Base-by-base conservation (phyloP, 2,888 invertebrate species). In the Phoronis australis region DNA sequence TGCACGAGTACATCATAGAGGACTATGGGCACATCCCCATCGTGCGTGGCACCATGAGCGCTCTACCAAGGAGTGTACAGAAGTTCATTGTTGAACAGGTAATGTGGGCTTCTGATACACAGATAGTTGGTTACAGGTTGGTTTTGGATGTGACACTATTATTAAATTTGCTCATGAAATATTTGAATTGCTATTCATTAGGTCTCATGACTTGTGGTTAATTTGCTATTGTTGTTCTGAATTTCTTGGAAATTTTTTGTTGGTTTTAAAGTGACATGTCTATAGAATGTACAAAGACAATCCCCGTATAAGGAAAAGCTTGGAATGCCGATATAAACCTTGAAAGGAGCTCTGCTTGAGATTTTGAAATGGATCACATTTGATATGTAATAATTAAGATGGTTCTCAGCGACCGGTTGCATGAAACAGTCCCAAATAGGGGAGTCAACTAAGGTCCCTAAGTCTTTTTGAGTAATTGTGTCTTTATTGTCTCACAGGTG, bases 191-290 rank as follows among this genome's bases (percentile, higher is more conserved):
- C 15, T 15, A 15, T 15, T 15, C 9, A 31, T 12, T 12, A 15
- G 15, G 35, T 12, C 9, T 12, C 9, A 31, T 15, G 35, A 31
- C 15, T 9, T 31, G 35, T 31, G 9, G 35, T 15, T 31, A 12
- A 31, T 15, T 9, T 9, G 9, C 39, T n/a, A 39, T 9, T 39
- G 6, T 15, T 39, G 9, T 9, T 39, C n/a, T 20, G 6, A 9
- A 15, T 39, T 18, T 20, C 20, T 39, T 35, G 90, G 97, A 65
- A 92, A 92, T 0, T 80, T 96, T 63, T 83, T 90, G 74, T 92
- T 90, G 42, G 31, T 31, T 31, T 15, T 15, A 15, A 31, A 15
- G 9, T 12, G 9, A 15, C 31, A 15, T 31, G 15, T 31, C 31
- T 31, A 31, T n/a, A 15, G 31, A 12, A 31, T 31, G 31, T 31